Evolutionary conservation across 1,140 invertebrate genomes (phyloP).

Genomic region (Cyclargus thomasi): DNA sequence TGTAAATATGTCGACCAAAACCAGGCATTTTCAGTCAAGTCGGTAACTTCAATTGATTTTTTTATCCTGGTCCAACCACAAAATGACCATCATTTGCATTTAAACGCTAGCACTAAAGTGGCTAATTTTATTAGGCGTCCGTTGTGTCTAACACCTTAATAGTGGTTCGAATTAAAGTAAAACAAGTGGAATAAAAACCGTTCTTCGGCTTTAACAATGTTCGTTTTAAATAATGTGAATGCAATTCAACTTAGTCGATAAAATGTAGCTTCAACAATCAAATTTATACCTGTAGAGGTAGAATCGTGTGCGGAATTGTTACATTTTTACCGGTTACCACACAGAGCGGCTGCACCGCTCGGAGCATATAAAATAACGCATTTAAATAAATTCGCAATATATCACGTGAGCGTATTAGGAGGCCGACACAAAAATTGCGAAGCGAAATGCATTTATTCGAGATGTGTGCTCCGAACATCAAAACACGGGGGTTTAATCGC

Average conservation of each 20-base stretch:
- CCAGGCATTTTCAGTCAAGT: not conserved
- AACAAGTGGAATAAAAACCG: too few relatives aligned
- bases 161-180: not conserved
- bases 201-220: too few relatives aligned
- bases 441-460: not conserved
- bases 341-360: not conserved
- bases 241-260: not conserved
- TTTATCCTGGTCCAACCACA: not conserved
- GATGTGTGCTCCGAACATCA: conserved; percentile 12
- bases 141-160: not conserved
- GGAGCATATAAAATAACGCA: not conserved
- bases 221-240: not conserved
- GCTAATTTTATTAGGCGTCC: not conserved
- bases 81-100: not conserved
- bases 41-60: not conserved
- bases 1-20: not conserved
- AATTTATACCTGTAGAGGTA: not conserved
- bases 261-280: not conserved
- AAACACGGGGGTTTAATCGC: conserved; percentile 18
- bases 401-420: not conserved
- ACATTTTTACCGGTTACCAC: conserved; percentile 1
- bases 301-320: not conserved
- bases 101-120: not conserved
- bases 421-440: not conserved
- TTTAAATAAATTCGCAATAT: not conserved